Evolutionary conservation across 2,888 invertebrate genomes (phyloP), one percentile per base, ranked within the genome.

Genomic region (Sepioteuthis lessoniana): DNA sequence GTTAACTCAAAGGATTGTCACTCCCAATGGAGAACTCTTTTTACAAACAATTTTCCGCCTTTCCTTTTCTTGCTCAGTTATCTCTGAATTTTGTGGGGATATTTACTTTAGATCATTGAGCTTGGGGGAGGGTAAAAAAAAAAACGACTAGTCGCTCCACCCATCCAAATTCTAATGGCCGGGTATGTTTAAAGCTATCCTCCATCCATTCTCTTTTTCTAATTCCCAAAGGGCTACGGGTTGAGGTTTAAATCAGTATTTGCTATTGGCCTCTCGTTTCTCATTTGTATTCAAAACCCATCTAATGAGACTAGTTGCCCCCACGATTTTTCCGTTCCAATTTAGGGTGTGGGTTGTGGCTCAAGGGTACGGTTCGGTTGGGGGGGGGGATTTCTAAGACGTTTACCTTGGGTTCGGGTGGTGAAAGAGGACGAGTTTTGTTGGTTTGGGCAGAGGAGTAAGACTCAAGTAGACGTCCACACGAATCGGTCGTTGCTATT

Each of bases 1-100:
- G 76, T 76, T 76, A 76, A n/a, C 76, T n/a, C n/a, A 76, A 76
- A 76, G 76, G n/a, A 76, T 76, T 76, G n/a, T 76, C n/a, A 76
- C 76, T 76, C 76, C 16, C 76, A 19, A n/a, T 35, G 76, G 76
- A 76, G 35, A 76, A 35, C 13, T 76, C n/a, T 76, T 35, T 76
- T n/a, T 76, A 76, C 76, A 76, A n/a, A 76, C 76, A 76, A 76
- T 76, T 76, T 76, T n/a, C n/a, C n/a, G n/a, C 35, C 35, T 76
- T 76, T 25, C 2, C 76, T 35, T 76, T 16, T 3, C 2, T 16
- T 35, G 13, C 21, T 55, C 25, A 55, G 21, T 25, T 55, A 55
- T 55, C 76, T 35, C n/a, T 76, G 10, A 35, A 19, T 35, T 13
- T 76, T 13, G 13, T 76, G 35, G 10, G 35, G n/a, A 76, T 76